Conservation (phyloP, 2,113 vertebrate species). For the Semicossyphus pulcher region DNA sequence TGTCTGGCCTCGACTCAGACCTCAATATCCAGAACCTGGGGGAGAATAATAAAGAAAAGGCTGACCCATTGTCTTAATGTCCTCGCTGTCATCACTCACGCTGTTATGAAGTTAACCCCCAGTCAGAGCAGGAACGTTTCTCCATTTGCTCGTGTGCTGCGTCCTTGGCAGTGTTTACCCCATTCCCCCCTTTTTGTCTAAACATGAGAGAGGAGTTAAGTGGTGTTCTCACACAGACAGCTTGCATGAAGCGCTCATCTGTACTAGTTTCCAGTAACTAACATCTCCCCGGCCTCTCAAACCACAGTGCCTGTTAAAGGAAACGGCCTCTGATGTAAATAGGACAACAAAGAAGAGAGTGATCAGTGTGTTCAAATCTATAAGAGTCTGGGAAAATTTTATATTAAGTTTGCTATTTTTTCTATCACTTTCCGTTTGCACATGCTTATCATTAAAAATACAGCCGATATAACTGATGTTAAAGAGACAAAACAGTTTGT, state of each 20-base stretch:
- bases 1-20: constrained; percentile 2
- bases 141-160: neutral
- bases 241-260: constrained; percentile 8
- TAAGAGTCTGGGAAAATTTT: no score
- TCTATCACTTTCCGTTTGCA: no score
- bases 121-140: constrained; percentile 25
- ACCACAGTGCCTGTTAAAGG: no score
- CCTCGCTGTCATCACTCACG: constrained; percentile 49
- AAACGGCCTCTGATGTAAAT: no score
- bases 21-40: neutral
- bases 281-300: no score
- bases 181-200: constrained; percentile 38
- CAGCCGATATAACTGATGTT: no score
- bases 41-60: constrained; percentile 29
- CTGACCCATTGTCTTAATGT: constrained; percentile 14
- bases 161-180: constrained; percentile 33
- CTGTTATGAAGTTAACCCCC: constrained; percentile 35
- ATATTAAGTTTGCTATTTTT: no score
- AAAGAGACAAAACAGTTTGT: no score
- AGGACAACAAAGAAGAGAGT: no score
- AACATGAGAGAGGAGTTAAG: constrained; percentile 43
- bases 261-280: neutral
- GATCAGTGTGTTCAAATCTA: no score
- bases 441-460: no score
- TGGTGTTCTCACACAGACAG: constrained; percentile 22